phyloP scores from a whole-genome alignment of 2,113 vertebrate genomes.

The Pygoscelis antarcticus region DNA sequence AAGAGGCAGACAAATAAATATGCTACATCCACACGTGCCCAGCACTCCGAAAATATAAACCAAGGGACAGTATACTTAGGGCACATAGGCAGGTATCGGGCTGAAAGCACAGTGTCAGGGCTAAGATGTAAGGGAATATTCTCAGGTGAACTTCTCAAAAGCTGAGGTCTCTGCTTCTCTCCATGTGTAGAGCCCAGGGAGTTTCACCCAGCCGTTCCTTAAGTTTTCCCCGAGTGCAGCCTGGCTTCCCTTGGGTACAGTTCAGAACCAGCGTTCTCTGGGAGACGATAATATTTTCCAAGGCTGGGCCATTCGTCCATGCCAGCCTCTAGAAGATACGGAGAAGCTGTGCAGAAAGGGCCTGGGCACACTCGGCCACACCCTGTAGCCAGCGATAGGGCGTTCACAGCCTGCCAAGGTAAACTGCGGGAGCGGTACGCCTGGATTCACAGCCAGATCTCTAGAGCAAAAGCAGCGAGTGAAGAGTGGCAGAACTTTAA shows the following conservation, averaged over 20 bases:
- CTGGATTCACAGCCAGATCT: background rate
- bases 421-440: background rate
- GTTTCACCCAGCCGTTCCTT: background rate
- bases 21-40: fast-evolving
- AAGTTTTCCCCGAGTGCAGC: background rate
- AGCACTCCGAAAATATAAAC: background rate
- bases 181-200: background rate
- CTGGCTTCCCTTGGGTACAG: background rate
- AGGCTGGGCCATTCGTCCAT: background rate
- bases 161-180: background rate
- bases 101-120: background rate
- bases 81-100: background rate
- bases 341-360: slow-evolving; percentile 8
- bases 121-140: background rate
- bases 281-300: slow-evolving; percentile 25
- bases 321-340: background rate
- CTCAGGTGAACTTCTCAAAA: background rate
- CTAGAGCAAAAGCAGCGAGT: background rate
- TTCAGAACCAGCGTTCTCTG: background rate
- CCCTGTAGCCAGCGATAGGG: background rate
- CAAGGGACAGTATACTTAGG: background rate
- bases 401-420: slow-evolving; percentile 33
- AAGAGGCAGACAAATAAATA: background rate
- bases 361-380: background rate
- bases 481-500: background rate